Base-by-base conservation (phyloP, 1,140 invertebrate species). In the Meloidogyne hapla region DNA sequence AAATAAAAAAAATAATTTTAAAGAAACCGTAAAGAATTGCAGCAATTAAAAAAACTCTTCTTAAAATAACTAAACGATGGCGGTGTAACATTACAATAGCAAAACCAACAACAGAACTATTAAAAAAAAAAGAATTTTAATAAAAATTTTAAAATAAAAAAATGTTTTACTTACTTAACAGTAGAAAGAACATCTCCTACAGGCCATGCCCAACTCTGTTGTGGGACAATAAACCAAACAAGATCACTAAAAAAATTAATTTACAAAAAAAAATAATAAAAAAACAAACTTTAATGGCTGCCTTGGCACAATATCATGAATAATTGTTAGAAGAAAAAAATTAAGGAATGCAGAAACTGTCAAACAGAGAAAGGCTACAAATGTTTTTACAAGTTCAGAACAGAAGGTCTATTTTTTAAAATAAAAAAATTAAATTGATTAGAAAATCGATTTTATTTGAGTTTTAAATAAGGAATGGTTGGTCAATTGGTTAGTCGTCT, bases 161-260 rank as follows among this genome's bases (percentile, higher is more conserved):
- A 68, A 67, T 77, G n/a, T n/a, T n/a, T n/a, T n/a, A n/a, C n/a
- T n/a, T n/a, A 85, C 83, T 84, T 86, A 12, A 86, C 76, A 48
- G 85, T 86, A 9, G 85, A 87, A 10, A 86, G 76, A 2, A 86
- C 85, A 72, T 86, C 85, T 15, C 85, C 85, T 33, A 86, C 84
- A 25, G 81, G 69, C 85, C 85, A 86, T 10, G 85, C 85, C 85
- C 85, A 86, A 69, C 83, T 69, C 66, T 86, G 85, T 72, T 86
- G 85, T 12, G 78, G 76, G 15, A 86, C 82, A 12, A 86, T 38
- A 63, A 85, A 85, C 68, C 84, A 86, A 2, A 86, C 81, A 23
- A 86, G 79, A 77, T 86, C 85, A 38, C 71, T 73, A 1, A 33
- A 73, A 6, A 62, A 63, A 33, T 63, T 25, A 23, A 8, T 23